phyloP scores from a whole-genome alignment of 2,797 vertebrate genomes.

The Microctenopoma steveboyesi region DNA sequence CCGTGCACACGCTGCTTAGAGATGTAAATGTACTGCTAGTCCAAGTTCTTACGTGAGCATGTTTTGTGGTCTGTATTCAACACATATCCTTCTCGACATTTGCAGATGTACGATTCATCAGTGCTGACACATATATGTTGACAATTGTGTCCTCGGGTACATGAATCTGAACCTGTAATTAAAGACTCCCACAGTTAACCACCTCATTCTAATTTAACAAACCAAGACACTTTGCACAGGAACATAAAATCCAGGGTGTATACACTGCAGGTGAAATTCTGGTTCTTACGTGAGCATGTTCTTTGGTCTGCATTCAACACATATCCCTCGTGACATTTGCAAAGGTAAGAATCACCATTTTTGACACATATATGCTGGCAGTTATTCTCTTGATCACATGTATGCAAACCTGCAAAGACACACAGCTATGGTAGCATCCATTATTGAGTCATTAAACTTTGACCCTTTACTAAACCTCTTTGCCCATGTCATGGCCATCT shows the following conservation, averaged over 20 bases:
- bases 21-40: background rate
- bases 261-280: slow-evolving; percentile 2
- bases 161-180: background rate
- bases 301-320: slow-evolving; percentile 79
- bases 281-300: slow-evolving; percentile 80
- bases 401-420: slow-evolving; percentile 61
- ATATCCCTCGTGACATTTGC: slow-evolving; percentile 79
- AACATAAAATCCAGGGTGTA: background rate
- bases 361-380: slow-evolving; percentile 82
- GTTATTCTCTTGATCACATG: slow-evolving; percentile 71
- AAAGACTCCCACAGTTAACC: slow-evolving; percentile 1
- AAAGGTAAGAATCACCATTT: slow-evolving; percentile 62
- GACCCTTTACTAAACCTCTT: no score
- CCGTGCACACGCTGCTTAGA: no score
- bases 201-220: background rate
- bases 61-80: slow-evolving; percentile 82
- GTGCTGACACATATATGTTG: slow-evolving; percentile 63
- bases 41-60: slow-evolving; percentile 77
- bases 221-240: background rate
- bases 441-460: background rate
- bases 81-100: slow-evolving; percentile 77
- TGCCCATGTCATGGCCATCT: no score
- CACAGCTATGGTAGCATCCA: slow-evolving; percentile 9
- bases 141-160: slow-evolving; percentile 52
- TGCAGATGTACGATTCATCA: slow-evolving; percentile 73